Conservation (phyloP, 2,113 vertebrate species). For the Plecotus auritus region DNA sequence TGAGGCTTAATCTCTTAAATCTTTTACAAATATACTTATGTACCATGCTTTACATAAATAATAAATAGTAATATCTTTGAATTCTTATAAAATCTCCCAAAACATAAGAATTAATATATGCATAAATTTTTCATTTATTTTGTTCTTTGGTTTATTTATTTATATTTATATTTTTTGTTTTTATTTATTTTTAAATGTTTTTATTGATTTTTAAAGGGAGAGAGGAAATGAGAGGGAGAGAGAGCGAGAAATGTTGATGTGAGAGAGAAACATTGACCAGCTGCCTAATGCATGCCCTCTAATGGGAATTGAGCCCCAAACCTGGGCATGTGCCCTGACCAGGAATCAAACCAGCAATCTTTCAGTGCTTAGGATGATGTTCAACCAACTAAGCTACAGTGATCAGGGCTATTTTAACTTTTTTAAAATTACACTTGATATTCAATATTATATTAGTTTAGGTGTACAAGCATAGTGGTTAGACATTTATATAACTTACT, state of each 20-base stretch:
- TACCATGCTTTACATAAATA: not conserved
- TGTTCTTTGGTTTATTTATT: not conserved
- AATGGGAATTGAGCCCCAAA: not conserved
- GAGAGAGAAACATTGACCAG: not conserved
- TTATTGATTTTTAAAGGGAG: not conserved
- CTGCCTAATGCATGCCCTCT: not conserved
- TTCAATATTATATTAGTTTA: not conserved
- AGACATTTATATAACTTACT: not conserved
- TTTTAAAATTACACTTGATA: not conserved
- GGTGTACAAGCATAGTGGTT: not conserved
- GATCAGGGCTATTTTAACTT: not conserved
- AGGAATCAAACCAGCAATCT: not conserved
- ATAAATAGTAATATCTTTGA: not conserved
- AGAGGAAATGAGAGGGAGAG: not conserved
- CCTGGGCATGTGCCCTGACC: not conserved
- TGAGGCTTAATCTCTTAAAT: constrained; percentile 23
- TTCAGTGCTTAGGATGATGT: not conserved
- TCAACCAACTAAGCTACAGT: not conserved
- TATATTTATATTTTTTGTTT: not conserved
- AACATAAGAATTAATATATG: not conserved
- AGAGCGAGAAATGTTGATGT: not conserved
- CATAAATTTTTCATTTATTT: not conserved
- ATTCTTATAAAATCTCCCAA: not conserved
- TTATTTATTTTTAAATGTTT: not conserved
- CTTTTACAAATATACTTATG: constrained; percentile 6